Percentiles rank a stretch among this genome's conserved stretches.
Evolutionary conservation across 2,797 vertebrate species (phyloP).

Genomic region (Crocodylus rhombifer): DNA sequence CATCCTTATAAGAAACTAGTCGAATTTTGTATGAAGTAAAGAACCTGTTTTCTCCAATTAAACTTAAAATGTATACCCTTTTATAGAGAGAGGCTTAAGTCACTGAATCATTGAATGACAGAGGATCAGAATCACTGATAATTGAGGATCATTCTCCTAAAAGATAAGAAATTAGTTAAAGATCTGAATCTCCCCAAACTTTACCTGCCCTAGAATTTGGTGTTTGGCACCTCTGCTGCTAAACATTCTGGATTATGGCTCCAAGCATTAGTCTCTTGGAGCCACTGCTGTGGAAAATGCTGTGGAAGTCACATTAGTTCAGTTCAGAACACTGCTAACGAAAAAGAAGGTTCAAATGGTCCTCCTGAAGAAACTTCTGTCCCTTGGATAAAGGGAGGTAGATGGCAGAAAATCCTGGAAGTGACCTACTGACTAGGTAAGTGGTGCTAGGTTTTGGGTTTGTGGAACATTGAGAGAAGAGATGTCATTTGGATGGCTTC

Average conservation of each 20-base stretch:
- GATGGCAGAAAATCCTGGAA: neutral
- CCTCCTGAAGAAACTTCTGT: neutral
- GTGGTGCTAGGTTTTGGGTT: neutral
- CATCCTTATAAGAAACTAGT: neutral
- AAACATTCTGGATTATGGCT: neutral
- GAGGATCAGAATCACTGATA: too few species aligned
- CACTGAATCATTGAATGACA: too few species aligned
- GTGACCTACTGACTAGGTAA: neutral
- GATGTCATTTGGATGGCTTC: neutral
- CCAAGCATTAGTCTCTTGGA: neutral
- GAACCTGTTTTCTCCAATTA: neutral
- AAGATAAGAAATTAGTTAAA: neutral
- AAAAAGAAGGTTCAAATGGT: too few species aligned
- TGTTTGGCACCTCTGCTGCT: neutral
- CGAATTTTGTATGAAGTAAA: neutral
- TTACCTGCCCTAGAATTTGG: neutral
- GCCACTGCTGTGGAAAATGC: neutral
- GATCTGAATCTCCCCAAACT: neutral
- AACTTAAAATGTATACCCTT: neutral
- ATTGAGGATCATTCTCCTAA: too few species aligned
- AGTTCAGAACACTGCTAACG: neutral
- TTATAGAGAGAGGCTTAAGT: neutral
- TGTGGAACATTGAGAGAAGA: neutral
- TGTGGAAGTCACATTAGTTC: neutral
- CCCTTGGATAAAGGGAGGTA: neutral